These are phyloP conservation scores for Heteromurus nitidus DNA, from an alignment of 2,888 invertebrate species.

Conservation along the genomic window DNA sequence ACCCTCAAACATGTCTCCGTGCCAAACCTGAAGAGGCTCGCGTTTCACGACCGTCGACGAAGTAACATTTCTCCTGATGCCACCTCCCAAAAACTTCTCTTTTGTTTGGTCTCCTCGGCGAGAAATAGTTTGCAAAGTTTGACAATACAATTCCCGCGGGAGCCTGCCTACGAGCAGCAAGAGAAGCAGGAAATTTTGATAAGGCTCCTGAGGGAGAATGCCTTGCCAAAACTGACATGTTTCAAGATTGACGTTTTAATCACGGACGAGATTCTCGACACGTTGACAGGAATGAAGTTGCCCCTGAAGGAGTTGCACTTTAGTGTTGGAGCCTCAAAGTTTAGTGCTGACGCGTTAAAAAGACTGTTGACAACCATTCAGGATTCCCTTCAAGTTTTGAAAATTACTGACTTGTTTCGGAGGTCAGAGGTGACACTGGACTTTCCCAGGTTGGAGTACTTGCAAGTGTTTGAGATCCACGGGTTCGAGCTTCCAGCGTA, in stretches of 20 bases:
- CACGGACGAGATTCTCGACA: constrained; percentile 57
- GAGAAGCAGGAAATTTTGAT: constrained; percentile 59
- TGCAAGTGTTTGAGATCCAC: constrained; percentile 62
- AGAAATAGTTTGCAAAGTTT: constrained; percentile 43
- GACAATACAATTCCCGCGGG: constrained; percentile 59
- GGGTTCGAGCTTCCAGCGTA: constrained; percentile 67
- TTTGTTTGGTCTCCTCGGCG: constrained; percentile 44
- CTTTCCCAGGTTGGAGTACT: constrained; percentile 49
- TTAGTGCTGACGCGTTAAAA: constrained; percentile 41
- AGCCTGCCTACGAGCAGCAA: constrained; percentile 60
- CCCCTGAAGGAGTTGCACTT: constrained; percentile 56
- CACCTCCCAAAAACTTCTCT: constrained; percentile 40
- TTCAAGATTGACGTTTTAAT: constrained; percentile 64
- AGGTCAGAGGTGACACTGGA: constrained; percentile 62
- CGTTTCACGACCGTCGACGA: constrained; percentile 56
- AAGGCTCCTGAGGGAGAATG: constrained; percentile 41
- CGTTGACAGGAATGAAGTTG: constrained; percentile 39
- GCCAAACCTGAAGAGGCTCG: constrained; percentile 46
- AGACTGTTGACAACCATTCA: constrained; percentile 38
- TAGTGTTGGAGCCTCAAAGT: constrained; percentile 65
- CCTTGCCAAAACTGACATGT: constrained; percentile 44
- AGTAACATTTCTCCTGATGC: constrained; percentile 55
- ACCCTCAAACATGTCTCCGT: constrained; percentile 13
- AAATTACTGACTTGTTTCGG: constrained; percentile 62
- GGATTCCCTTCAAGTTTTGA: constrained; percentile 54